phyloP scores from a whole-genome alignment of 1,140 invertebrate species.

The Euwallacea fornicatus region DNA sequence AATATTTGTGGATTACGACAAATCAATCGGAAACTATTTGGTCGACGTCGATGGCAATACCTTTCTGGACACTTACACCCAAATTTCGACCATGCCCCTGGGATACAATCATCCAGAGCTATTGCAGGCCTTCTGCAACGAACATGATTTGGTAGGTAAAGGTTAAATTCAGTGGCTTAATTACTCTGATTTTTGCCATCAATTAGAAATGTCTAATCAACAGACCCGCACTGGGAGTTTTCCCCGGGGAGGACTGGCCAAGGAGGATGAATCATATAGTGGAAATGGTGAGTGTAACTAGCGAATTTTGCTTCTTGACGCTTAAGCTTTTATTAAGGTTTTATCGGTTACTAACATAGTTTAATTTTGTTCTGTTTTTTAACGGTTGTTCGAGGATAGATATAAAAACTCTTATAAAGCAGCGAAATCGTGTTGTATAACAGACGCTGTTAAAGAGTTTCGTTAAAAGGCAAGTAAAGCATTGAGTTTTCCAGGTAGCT shows the following conservation, averaged over 20 bases:
- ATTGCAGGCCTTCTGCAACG: slow-evolving; percentile 72
- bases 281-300: slow-evolving; percentile 21
- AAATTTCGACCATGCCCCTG: slow-evolving; percentile 95
- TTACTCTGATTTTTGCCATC: background rate
- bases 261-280: slow-evolving; percentile 68
- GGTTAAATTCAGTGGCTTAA: background rate
- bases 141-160: slow-evolving; percentile 71
- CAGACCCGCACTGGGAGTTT: slow-evolving; percentile 89
- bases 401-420: no score
- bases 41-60: slow-evolving; percentile 92
- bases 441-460: no score
- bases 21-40: slow-evolving; percentile 92
- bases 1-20: slow-evolving; percentile 95
- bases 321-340: background rate
- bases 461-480: background rate
- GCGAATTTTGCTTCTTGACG: no score
- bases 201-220: slow-evolving; percentile 70
- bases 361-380: no score
- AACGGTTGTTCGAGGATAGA: no score
- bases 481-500: slow-evolving; percentile 68
- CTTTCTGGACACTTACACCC: slow-evolving; percentile 91
- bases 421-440: no score
- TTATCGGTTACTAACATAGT: background rate
- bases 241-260: slow-evolving; percentile 85
- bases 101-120: slow-evolving; percentile 96